Evolutionary conservation across 2,888 invertebrate genomes (phyloP).

Genomic region (Cosmopolites sordidus): DNA sequence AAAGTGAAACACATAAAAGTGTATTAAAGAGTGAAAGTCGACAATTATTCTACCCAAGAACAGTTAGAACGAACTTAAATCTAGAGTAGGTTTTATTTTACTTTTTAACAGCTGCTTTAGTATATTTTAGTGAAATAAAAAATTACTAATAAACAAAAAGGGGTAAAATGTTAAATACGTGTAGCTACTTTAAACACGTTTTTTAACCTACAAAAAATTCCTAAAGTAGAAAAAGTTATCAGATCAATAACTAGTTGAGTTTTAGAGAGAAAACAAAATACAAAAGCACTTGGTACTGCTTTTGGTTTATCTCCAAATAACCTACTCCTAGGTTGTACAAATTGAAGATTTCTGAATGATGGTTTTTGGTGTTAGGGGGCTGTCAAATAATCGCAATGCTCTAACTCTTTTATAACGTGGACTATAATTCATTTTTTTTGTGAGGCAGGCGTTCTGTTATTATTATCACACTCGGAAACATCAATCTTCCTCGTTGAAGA

Average conservation of each 20-base stretch:
- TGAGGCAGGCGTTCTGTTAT: conserved; percentile 33
- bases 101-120: neutral
- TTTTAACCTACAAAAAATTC: neutral
- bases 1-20: no score
- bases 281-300: conserved; percentile 45
- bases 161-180: neutral
- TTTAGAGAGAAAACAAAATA: no score
- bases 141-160: neutral
- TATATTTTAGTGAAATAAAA: neutral
- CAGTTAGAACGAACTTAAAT: no score
- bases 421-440: conserved; percentile 48
- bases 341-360: conserved; percentile 67
- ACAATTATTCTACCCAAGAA: no score
- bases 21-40: no score
- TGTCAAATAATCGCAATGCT: conserved; percentile 70
- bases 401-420: conserved; percentile 60
- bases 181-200: neutral
- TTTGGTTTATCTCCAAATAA: conserved; percentile 52
- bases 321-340: conserved; percentile 51
- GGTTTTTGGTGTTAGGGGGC: conserved; percentile 82
- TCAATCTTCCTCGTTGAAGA: conserved; percentile 57
- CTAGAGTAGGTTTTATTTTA: no score
- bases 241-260: neutral
- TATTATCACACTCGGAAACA: conserved; percentile 48
- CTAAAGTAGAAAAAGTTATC: neutral